phyloP scores from a whole-genome alignment of 1,140 invertebrate species.

The Hyposmocoma kahamanoa region DNA sequence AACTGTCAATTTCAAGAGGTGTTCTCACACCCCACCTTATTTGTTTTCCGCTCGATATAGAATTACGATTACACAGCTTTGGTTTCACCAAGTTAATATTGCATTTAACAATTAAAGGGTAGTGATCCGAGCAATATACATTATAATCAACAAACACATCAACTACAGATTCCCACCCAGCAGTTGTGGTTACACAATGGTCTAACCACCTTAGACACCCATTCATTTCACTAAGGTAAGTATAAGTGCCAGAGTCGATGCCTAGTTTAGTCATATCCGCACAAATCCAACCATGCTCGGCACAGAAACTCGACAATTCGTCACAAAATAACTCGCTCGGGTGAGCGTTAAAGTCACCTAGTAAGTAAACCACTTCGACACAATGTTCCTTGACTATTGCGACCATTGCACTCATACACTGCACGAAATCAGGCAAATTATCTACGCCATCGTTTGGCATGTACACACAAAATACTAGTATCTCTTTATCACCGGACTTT shows the following conservation, averaged over 20 bases:
- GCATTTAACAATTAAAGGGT: not conserved
- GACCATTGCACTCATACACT: not conserved
- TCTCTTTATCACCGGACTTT: too few species aligned
- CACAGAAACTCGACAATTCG: not conserved
- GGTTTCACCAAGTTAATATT: too few species aligned
- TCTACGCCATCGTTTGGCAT: not conserved
- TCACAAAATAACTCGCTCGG: not conserved
- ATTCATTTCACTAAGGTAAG: slow-evolving; percentile 2
- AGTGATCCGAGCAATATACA: not conserved
- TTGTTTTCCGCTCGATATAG: too few species aligned
- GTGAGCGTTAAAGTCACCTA: slow-evolving; percentile 9
- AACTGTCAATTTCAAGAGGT: too few species aligned
- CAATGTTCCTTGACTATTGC: not conserved
- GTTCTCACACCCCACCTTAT: too few species aligned
- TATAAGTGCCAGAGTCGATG: not conserved
- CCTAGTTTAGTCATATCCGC: not conserved
- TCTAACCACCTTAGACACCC: slow-evolving; percentile 3
- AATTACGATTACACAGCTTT: too few species aligned
- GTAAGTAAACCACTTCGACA: not conserved
- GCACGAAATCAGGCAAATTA: not conserved
- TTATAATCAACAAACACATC: not conserved
- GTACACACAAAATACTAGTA: slow-evolving; percentile 2
- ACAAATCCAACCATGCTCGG: not conserved
- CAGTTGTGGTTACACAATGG: not conserved
- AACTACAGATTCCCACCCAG: not conserved